phyloP scores from a whole-genome alignment of 2,888 invertebrate genomes.

The Invenusta paracnida region DNA sequence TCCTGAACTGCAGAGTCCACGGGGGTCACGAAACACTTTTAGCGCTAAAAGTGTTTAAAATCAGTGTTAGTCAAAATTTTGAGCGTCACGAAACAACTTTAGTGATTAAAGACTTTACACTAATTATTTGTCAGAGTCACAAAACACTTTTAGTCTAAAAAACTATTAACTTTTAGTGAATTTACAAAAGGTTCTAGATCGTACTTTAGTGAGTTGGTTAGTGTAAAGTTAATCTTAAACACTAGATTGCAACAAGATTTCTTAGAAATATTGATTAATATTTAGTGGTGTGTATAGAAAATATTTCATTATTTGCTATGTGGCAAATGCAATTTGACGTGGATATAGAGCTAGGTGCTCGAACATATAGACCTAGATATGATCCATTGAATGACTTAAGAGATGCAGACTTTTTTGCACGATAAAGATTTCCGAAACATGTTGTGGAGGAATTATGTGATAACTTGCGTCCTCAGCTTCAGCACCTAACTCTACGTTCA shows the following conservation, averaged over 20 bases:
- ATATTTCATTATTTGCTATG: background rate
- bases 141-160: too few relatives aligned
- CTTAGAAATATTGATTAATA: background rate
- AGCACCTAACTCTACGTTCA: background rate
- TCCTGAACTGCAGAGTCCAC: too few relatives aligned
- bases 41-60: background rate
- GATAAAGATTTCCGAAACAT: background rate
- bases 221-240: background rate
- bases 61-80: background rate
- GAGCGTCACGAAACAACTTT: background rate
- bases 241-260: too few relatives aligned
- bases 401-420: background rate
- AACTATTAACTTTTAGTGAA: too few relatives aligned
- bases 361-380: background rate
- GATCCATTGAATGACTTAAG: background rate
- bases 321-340: background rate
- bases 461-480: background rate
- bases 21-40: background rate
- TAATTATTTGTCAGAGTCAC: background rate
- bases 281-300: background rate
- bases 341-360: background rate
- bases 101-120: background rate
- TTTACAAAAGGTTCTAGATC: background rate
- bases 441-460: background rate
- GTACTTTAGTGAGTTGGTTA: background rate